These are phyloP conservation scores for Leptinotarsa texana DNA, from an alignment of 1,140 invertebrate genomes.

Conservation along the genomic window DNA sequence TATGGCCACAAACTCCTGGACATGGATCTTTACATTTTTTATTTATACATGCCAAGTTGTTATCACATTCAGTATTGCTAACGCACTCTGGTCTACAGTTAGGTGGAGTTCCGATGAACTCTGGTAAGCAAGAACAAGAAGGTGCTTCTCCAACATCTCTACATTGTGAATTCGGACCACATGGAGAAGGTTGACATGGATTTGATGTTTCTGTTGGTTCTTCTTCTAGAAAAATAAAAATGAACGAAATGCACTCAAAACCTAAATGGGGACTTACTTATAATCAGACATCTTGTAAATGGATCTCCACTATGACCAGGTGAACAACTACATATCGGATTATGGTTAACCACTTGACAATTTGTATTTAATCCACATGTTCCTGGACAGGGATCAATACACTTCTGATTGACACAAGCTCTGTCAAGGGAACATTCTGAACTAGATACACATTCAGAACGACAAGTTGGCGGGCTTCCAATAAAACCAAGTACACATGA, in stretches of 20 bases:
- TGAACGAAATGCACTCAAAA: neutral
- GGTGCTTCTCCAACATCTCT: conserved; percentile 58
- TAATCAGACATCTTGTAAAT: conserved; percentile 62
- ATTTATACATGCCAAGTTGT: conserved; percentile 64
- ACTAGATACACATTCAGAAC: conserved; percentile 67
- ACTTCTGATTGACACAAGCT: conserved; percentile 67
- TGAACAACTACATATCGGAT: conserved; percentile 66
- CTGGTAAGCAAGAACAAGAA: conserved; percentile 69
- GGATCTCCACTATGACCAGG: conserved; percentile 66
- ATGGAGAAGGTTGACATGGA: conserved; percentile 63
- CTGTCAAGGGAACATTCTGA: conserved; percentile 66
- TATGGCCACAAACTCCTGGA: conserved; percentile 66
- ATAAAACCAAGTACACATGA: conserved; percentile 66
- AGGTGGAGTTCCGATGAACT: conserved; percentile 73
- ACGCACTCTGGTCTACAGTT: conserved; percentile 77
- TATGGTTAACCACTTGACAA: conserved; percentile 67
- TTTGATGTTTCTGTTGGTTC: conserved; percentile 53
- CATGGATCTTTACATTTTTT: conserved; percentile 71
- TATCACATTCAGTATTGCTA: conserved; percentile 68
- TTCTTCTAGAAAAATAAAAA: conserved; percentile 37
- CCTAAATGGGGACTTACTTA: conserved; percentile 49
- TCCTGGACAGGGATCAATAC: conserved; percentile 67
- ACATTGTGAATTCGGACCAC: conserved; percentile 61
- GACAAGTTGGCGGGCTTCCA: conserved; percentile 66
- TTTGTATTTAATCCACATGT: conserved; percentile 66